Base-by-base conservation (phyloP, 1,140 invertebrate genomes). In the Theocolax elegans region DNA sequence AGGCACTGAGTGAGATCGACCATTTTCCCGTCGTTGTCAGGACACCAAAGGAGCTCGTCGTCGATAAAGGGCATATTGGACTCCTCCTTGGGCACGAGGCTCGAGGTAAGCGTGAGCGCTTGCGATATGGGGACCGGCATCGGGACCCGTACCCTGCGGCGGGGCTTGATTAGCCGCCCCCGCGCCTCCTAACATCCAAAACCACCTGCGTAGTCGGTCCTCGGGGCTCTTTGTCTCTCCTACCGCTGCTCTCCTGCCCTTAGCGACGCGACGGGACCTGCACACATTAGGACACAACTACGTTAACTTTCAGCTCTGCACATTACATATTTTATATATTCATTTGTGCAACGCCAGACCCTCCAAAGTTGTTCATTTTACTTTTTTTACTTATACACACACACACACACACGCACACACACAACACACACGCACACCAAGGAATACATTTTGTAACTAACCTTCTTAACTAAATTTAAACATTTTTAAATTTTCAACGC, bases 41-140 rank as follows among this genome's bases (percentile, higher is more conserved):
- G 92, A 89, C 94, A 94, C 94, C 94, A 96, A 75, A 95, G 90
- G 75, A 94, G 85, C 81, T 95, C 94, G 89, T 96, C 94, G 88
- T 96, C 94, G 87, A 96, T 95, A 89, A 96, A 96, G 87, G 94
- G 94, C 94, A 96, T 96, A 88, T 79, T 87, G 78, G 81, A 83
- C 79, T 84, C 84, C 80, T 85, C 84, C 78, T 85, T 85, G 78
- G 83, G 83, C 72, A 84, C 82, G 67, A 86, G 81, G 29, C 80
- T 85, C 77, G 84, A 84, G 76, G 81, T 83, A 42, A 85, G 78
- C 73, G 84, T 82, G 46, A 81, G 82, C 68, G 82, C 82, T 72
- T 85, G 85, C 65, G 83, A 85, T 84, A 85, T 80, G 76, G 83
- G 84, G 84, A 84, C 84, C 84, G 81, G 85, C 83, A 85, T 85